Conservation (phyloP, 92 coral and sea anemone genomes). For the Parazoanthus atlanticus region DNA sequence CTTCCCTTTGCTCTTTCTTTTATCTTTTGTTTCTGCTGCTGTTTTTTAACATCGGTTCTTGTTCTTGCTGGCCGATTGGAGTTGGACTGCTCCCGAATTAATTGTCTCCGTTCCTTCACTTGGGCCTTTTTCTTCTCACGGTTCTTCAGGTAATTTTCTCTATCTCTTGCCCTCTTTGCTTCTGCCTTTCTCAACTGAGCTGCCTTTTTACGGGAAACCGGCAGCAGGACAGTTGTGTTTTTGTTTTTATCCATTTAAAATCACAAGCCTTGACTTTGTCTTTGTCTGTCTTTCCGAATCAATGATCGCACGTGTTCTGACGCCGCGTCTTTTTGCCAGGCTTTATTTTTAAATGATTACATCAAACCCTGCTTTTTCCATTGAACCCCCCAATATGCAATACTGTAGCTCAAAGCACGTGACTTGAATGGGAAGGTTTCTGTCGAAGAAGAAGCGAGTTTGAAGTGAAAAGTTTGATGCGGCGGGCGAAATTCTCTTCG, state of each 20-base stretch:
- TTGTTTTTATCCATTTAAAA: conserved; percentile 22
- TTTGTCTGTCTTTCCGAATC: conserved; percentile 29
- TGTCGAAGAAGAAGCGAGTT: conserved; percentile 33
- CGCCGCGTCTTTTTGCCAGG: not conserved
- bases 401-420: conserved; percentile 7
- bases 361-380: conserved; percentile 30
- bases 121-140: too few relatives aligned
- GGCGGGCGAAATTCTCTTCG: conserved; percentile 20
- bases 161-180: not conserved
- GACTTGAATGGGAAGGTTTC: conserved; percentile 22
- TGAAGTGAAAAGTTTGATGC: conserved; percentile 24
- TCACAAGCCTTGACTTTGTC: conserved; percentile 23
- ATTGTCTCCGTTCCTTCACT: conserved; percentile 13
- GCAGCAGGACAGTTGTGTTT: conserved; percentile 5
- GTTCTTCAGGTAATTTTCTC: too few relatives aligned
- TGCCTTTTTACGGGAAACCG: conserved; percentile 32
- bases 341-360: conserved; percentile 31
- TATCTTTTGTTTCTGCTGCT: conserved; percentile 8
- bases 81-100: conserved; percentile 33
- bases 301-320: conserved; percentile 40
- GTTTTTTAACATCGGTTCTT: conserved; percentile 22
- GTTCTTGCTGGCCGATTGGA: conserved; percentile 20
- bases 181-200: conserved; percentile 24
- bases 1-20: conserved; percentile 30
- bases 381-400: conserved; percentile 33